phyloP scores from a whole-genome alignment of 2,888 invertebrate genomes.

The Diabrotica balteata region DNA sequence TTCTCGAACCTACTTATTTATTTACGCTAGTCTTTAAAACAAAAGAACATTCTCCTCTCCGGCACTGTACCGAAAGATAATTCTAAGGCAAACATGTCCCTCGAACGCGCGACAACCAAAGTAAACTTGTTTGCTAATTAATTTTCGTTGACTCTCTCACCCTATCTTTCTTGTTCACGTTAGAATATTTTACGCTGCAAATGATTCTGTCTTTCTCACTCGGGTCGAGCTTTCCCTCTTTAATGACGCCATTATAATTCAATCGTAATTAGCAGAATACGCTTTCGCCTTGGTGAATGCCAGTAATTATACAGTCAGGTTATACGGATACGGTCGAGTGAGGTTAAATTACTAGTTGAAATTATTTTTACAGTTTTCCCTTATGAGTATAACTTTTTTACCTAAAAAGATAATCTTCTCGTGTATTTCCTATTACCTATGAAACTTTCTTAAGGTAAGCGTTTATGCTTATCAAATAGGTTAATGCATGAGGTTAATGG shows the following conservation, averaged over 20 bases:
- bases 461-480: no score
- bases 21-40: constrained; percentile 17
- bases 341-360: background rate
- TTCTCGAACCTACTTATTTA: constrained; percentile 7
- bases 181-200: constrained; percentile 4
- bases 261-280: constrained; percentile 43
- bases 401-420: no score
- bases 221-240: constrained; percentile 36
- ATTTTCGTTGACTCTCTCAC: constrained; percentile 24
- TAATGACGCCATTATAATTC: constrained; percentile 49
- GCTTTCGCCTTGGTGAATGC: constrained; percentile 34
- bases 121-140: constrained; percentile 29
- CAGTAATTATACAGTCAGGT: constrained; percentile 28
- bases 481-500: no score
- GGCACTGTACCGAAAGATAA: constrained; percentile 19
- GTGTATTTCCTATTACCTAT: no score
- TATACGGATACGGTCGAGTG: constrained; percentile 15
- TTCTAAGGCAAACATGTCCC: constrained; percentile 23
- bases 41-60: constrained; percentile 11
- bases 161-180: constrained; percentile 8
- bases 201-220: constrained; percentile 16
- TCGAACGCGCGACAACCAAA: constrained; percentile 25
- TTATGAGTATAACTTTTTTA: no score
- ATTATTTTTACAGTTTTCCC: background rate
- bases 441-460: no score